Percentiles rank a stretch among this genome's conserved stretches.
These are phyloP conservation scores for Phrynocephalus forsythii DNA, from an alignment of 2,797 vertebrate species.

Conservation along the genomic window DNA sequence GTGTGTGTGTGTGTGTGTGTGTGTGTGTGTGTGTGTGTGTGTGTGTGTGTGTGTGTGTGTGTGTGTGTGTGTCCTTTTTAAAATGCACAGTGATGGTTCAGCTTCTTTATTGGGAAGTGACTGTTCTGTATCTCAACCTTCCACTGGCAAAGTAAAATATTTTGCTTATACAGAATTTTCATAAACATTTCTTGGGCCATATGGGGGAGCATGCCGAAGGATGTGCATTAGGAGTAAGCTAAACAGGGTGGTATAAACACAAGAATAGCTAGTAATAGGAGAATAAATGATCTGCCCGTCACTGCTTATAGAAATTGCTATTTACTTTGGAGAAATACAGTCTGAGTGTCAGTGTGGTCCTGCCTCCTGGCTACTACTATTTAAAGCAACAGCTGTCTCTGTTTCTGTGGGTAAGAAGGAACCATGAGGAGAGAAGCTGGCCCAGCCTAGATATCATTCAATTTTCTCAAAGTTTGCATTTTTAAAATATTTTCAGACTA, in stretches of 20 bases:
- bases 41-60: conserved; percentile 23
- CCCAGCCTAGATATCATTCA: no score
- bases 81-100: conserved; percentile 27
- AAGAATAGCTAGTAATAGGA: conserved; percentile 68
- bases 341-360: conserved; percentile 38
- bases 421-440: background rate
- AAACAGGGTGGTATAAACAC: conserved; percentile 80
- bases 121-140: conserved; percentile 68
- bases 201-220: conserved; percentile 72
- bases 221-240: conserved; percentile 79
- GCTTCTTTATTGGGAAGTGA: conserved; percentile 43
- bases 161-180: conserved; percentile 83
- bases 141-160: conserved; percentile 76
- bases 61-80: conserved; percentile 17
- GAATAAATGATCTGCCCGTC: conserved; percentile 66
- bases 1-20: conserved; percentile 16
- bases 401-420: background rate
- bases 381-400: background rate
- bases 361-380: background rate
- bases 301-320: conserved; percentile 39
- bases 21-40: no score
- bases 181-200: conserved; percentile 81
- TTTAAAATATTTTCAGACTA: background rate
- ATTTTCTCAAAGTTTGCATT: background rate
- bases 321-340: conserved; percentile 2